These are phyloP conservation scores for Gambelia wislizenii DNA, from an alignment of 2,797 vertebrate species.

Conservation along the genomic window DNA sequence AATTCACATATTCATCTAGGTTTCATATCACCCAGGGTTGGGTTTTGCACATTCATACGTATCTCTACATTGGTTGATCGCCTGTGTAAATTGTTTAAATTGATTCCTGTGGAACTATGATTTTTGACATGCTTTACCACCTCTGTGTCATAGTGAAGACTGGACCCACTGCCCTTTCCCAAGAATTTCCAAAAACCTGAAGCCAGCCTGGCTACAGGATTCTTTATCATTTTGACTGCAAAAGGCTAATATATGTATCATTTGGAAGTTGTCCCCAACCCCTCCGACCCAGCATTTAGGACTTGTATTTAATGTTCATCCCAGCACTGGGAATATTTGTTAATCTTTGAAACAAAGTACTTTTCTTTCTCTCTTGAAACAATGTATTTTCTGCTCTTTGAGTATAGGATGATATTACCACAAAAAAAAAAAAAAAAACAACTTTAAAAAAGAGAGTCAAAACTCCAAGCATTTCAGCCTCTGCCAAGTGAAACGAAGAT, in stretches of 20 bases:
- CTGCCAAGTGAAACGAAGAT: constrained; percentile 69
- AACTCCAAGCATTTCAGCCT: constrained; percentile 63
- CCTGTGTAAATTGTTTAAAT: not conserved
- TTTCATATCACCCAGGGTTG: not conserved
- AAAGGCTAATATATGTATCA: not conserved
- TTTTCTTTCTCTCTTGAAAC: constrained; percentile 31
- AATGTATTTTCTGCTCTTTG: constrained; percentile 58
- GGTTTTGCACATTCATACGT: not conserved
- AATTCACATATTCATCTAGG: not conserved
- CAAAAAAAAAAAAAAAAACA: constrained; percentile 33
- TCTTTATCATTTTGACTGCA: not conserved
- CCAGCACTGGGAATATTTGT: constrained; percentile 33
- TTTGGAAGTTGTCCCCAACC: not conserved
- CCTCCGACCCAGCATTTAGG: not conserved
- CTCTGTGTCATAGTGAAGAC: too few species aligned
- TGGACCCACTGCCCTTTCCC: too few species aligned
- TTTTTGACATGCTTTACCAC: not conserved
- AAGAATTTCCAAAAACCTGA: not conserved
- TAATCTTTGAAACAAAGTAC: constrained; percentile 37
- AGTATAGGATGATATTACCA: constrained; percentile 33
- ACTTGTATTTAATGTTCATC: constrained; percentile 29
- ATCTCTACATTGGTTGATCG: not conserved
- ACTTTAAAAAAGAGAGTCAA: constrained; percentile 38
- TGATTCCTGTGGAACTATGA: not conserved
- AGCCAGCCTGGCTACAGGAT: not conserved